Evolutionary conservation across 2,888 invertebrate species (phyloP), one percentile per base, ranked within the genome.

Genomic region (Cynaeus angustus): DNA sequence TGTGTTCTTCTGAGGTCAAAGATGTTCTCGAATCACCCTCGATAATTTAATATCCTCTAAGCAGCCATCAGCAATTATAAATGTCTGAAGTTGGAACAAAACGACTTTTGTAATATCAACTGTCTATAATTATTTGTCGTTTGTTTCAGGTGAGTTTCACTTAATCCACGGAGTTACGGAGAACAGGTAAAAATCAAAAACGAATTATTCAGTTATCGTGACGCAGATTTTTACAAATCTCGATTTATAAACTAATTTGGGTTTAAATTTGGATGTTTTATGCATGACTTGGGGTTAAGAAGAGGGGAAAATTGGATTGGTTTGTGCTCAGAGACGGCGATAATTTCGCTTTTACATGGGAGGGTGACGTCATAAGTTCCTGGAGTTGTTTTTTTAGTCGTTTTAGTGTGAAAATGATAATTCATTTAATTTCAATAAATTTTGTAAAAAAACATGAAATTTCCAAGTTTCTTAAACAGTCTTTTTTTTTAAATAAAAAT

Each of bases 11-110:
- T 14, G 33, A 16, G 55, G 37, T 55, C 38, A 55, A 55, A 55
- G 33, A 8, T 33, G 14, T 61, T 21, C 45, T 7, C 21, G 41
- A 56, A 53, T 58, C 38, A 7, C 28, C 37, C 53, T 53, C 28
- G 53, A 53, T 53, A 33, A 53, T 50, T 50, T 53, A 50, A 55
- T 45, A 43, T 43, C 8, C 10, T 58, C 41, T n/a, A 38, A 38
- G 38, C 55, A 38, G 38, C 38, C 38, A 38, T 21, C 38, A 38
- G 55, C 37, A 38, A 55, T 55, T 55, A 38, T 55, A 10, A 38
- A 13, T 10, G 38, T 5, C 14, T 55, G 38, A 55, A 55, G 2
- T 38, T 4, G 21, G n/a, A n/a, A 21, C n/a, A 37, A 53, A 14
- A 30, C 53, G 16, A 52, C 21, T 21, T 21, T 21, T 21, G n/a